These are phyloP conservation scores for Tyrannus savana DNA, from an alignment of 2,113 vertebrate genomes.

Conservation along the genomic window DNA sequence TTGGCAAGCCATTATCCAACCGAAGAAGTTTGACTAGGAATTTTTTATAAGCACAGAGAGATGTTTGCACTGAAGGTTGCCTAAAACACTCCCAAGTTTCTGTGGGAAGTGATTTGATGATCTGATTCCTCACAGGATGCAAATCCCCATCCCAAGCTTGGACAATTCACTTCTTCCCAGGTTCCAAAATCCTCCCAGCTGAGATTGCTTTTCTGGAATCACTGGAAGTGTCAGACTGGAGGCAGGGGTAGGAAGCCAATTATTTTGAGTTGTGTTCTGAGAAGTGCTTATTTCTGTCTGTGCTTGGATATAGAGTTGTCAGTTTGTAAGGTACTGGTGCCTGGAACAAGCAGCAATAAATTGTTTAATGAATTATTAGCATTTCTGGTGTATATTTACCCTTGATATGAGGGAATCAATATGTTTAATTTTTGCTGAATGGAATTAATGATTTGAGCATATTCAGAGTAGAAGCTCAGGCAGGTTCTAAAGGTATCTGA, in stretches of 20 bases:
- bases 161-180: background rate
- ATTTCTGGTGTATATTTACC: background rate
- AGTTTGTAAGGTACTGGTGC: background rate
- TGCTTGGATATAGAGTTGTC: background rate
- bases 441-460: background rate
- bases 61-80: background rate
- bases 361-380: background rate
- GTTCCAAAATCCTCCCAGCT: fast-evolving
- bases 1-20: background rate
- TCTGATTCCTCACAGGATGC: background rate
- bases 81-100: background rate
- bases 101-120: background rate
- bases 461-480: background rate
- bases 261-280: background rate
- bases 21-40: background rate
- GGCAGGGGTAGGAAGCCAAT: background rate
- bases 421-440: background rate
- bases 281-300: background rate
- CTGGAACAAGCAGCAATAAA: background rate
- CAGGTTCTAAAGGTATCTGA: background rate
- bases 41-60: background rate
- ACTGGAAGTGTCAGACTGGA: background rate
- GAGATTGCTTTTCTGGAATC: background rate
- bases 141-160: background rate
- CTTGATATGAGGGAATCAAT: background rate